phyloP scores from a whole-genome alignment of 2,113 vertebrate species.

The Hydrolagus affinis region DNA sequence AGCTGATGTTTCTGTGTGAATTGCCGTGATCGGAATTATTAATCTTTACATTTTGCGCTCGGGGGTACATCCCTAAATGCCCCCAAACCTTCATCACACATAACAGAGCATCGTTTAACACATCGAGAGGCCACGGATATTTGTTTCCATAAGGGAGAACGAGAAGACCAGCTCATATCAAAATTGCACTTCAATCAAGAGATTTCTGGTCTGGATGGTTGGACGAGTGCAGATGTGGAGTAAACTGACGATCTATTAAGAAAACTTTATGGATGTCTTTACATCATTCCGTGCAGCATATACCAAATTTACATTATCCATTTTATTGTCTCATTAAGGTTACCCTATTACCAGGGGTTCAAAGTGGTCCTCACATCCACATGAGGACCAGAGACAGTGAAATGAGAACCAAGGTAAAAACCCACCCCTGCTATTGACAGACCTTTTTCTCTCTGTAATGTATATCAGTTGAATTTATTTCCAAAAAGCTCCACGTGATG shows the following conservation, averaged over 20 bases:
- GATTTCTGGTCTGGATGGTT: background rate
- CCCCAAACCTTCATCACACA: too few species aligned
- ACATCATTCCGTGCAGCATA: conserved; percentile 15
- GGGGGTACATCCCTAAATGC: too few species aligned
- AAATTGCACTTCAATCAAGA: too few species aligned
- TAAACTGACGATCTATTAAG: conserved; percentile 25
- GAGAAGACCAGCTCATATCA: too few species aligned
- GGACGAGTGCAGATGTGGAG: background rate
- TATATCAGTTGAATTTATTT: conserved; percentile 23
- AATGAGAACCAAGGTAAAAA: conserved; percentile 32
- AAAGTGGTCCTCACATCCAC: conserved; percentile 29
- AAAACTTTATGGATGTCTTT: conserved; percentile 25
- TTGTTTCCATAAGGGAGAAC: too few species aligned
- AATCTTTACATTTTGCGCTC: too few species aligned
- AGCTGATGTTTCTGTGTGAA: too few species aligned
- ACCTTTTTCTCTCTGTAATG: conserved; percentile 23
- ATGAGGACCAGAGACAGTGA: conserved; percentile 31
- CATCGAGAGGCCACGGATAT: too few species aligned
- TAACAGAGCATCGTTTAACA: too few species aligned
- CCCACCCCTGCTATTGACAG: conserved; percentile 29
- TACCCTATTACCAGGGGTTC: conserved; percentile 33
- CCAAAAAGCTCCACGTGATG: background rate
- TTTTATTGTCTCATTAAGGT: conserved; percentile 32
- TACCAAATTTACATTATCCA: conserved; percentile 30
- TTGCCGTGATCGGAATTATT: too few species aligned